Evolutionary conservation across 1,140 invertebrate species (phyloP).

Genomic region (Platorchestia sp.): DNA sequence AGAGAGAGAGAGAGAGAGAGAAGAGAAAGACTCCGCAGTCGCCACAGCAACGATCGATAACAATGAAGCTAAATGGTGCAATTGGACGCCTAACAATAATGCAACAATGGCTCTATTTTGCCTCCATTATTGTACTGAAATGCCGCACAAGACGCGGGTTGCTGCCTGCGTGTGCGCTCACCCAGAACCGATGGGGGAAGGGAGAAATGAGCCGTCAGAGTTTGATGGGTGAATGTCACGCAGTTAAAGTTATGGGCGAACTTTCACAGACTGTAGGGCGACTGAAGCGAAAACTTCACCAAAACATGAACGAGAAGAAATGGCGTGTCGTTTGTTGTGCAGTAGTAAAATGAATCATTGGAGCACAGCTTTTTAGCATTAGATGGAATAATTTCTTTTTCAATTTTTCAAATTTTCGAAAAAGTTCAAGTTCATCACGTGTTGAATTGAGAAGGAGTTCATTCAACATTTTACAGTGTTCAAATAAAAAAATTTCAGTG

Average conservation of each 20-base stretch:
- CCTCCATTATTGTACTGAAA: constrained; percentile 36
- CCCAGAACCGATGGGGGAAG: background rate
- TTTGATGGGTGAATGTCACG: background rate
- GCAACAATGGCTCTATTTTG: constrained; percentile 28
- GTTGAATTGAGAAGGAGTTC: too few relatives aligned
- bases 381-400: too few relatives aligned
- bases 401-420: too few relatives aligned
- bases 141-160: background rate
- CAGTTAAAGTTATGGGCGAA: background rate
- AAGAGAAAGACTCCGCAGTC: background rate
- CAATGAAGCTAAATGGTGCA: constrained; percentile 31
- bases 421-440: too few relatives aligned
- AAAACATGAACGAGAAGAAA: background rate
- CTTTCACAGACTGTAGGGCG: background rate
- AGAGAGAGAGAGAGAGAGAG: background rate
- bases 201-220: background rate
- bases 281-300: background rate
- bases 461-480: too few relatives aligned
- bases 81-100: background rate
- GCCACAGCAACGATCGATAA: constrained; percentile 38
- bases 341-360: background rate
- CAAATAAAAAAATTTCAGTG: too few relatives aligned
- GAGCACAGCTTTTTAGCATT: background rate
- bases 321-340: background rate
- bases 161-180: background rate